Evolutionary conservation across 2,113 vertebrate genomes (phyloP).

Genomic region (Aphelocoma coerulescens): DNA sequence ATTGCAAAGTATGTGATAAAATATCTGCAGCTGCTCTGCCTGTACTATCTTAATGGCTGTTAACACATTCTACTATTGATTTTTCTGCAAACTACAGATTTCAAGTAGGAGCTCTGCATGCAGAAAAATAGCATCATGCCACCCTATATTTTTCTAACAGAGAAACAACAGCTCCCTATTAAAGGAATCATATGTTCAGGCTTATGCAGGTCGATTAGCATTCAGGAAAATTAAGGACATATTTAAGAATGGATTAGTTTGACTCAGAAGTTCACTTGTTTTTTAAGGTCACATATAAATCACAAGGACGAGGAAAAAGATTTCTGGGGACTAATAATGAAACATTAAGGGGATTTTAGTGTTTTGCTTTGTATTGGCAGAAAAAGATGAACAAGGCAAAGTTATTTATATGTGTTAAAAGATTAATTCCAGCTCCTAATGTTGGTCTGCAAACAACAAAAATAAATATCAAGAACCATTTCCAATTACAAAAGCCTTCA

Average conservation of each 20-base stretch:
- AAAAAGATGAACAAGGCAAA: neutral
- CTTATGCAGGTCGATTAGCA: neutral
- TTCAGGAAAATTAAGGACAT: neutral
- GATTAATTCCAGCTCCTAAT: neutral
- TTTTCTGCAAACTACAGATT: conserved; percentile 10
- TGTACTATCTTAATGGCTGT: neutral
- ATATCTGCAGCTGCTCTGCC: conserved; percentile 1
- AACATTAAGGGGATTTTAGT: neutral
- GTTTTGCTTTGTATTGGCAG: neutral
- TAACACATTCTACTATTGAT: neutral
- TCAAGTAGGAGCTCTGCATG: neutral
- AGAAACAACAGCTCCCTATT: neutral
- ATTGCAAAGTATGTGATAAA: neutral
- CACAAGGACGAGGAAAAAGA: neutral
- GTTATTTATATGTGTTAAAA: neutral
- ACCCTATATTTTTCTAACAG: neutral
- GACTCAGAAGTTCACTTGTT: neutral
- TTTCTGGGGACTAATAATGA: neutral
- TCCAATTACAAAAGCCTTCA: neutral
- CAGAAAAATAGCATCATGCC: neutral
- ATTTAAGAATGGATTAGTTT: neutral
- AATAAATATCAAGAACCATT: neutral
- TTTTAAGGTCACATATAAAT: neutral
- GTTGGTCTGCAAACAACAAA: neutral
- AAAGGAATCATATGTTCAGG: neutral